phyloP scores from a whole-genome alignment of 2,888 invertebrate species.

The Euplagia quadripunctaria region DNA sequence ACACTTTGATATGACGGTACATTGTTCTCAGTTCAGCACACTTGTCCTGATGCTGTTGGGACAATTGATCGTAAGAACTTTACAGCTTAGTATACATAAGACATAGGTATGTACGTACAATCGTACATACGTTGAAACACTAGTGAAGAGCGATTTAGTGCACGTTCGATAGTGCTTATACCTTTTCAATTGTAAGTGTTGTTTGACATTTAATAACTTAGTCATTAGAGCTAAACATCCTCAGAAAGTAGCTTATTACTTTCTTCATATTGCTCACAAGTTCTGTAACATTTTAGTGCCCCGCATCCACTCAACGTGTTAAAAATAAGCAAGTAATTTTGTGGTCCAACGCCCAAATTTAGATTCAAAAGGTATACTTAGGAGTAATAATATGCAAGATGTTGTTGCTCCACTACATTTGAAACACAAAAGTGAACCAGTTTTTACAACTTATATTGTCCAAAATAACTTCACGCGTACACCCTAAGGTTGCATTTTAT shows the following conservation, averaged over 20 bases:
- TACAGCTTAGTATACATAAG: no score
- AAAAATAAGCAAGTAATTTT: conserved; percentile 8
- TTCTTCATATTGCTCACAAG: no score
- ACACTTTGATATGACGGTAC: no score
- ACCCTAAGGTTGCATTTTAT: conserved; percentile 14
- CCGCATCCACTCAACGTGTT: background rate
- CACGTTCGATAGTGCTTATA: background rate
- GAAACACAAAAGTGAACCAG: conserved; percentile 11
- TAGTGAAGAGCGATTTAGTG: background rate
- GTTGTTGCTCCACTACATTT: conserved; percentile 5
- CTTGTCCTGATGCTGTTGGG: no score
- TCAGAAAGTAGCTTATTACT: no score
- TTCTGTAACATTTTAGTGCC: no score
- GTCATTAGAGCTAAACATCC: no score
- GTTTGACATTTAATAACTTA: background rate
- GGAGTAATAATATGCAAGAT: conserved; percentile 9
- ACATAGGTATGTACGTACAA: background rate
- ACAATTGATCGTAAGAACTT: no score
- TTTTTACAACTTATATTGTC: conserved; percentile 1
- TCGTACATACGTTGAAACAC: background rate
- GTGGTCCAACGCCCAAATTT: conserved; percentile 1
- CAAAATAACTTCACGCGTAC: conserved; percentile 8
- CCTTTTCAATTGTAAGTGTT: background rate
- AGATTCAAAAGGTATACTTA: conserved; percentile 13
- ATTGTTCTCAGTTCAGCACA: no score